Evolutionary conservation across 2,113 vertebrate genomes (phyloP).

Genomic region (Dolichallabes microphthalmus): DNA sequence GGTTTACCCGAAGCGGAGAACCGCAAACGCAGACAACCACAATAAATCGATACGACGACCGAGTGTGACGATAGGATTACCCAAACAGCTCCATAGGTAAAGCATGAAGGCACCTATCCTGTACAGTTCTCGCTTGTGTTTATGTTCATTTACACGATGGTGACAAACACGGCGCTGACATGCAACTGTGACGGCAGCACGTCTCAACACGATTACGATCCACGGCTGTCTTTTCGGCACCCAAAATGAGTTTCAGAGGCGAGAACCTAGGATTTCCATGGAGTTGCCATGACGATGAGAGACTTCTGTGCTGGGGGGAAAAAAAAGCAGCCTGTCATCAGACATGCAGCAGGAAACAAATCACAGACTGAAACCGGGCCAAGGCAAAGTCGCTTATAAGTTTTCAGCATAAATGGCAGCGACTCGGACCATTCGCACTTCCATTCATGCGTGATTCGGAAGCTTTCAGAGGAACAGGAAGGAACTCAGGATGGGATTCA

Average conservation of each 20-base stretch:
- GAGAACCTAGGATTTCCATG: conserved; percentile 15
- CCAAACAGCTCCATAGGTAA: neutral
- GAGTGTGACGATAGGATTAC: neutral
- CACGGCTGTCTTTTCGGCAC: neutral
- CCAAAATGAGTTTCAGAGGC: neutral
- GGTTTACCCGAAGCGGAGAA: conserved; percentile 24
- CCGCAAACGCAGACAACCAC: neutral
- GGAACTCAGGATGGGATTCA: neutral
- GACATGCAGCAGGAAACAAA: conserved; percentile 15
- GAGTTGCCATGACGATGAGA: conserved; percentile 48
- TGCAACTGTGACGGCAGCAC: neutral
- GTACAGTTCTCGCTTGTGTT: too few relatives aligned
- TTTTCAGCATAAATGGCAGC: neutral
- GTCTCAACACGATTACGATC: neutral
- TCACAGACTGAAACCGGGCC: conserved; percentile 9
- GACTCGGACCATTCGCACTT: neutral
- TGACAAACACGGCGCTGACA: neutral
- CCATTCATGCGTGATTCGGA: neutral
- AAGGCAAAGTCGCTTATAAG: neutral
- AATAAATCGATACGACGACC: neutral
- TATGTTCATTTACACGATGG: neutral
- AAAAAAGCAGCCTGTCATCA: conserved; percentile 2
- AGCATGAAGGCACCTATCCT: neutral
- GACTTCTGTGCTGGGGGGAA: neutral
- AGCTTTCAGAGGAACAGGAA: neutral